Conservation (phyloP, 2,113 vertebrate genomes). For the Serinus canaria region DNA sequence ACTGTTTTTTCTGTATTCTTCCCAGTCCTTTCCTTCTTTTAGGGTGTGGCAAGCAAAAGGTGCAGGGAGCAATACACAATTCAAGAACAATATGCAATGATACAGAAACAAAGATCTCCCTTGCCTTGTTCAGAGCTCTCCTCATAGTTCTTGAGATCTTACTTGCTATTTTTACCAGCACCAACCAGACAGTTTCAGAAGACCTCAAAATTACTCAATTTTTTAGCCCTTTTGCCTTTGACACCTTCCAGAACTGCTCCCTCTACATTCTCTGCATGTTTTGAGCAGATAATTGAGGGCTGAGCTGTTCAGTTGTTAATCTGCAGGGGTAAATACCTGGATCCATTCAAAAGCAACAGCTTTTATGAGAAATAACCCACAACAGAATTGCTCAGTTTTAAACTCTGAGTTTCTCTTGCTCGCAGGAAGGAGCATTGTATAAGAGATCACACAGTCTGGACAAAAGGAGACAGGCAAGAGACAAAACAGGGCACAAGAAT, state of each 20-base stretch:
- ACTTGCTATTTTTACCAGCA: background rate
- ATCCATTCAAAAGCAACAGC: background rate
- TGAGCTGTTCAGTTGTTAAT: background rate
- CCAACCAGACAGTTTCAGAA: background rate
- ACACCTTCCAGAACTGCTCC: background rate
- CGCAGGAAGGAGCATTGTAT: background rate
- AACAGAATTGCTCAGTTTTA: background rate
- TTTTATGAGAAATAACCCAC: background rate
- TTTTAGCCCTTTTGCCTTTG: background rate
- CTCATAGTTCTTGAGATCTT: background rate
- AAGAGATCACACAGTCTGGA: background rate
- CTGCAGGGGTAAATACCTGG: background rate
- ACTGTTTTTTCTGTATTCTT: background rate
- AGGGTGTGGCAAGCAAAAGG: background rate
- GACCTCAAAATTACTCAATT: background rate
- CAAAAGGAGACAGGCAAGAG: background rate
- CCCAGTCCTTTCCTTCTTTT: background rate
- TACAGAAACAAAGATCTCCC: background rate
- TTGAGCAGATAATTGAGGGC: background rate
- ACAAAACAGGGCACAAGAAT: background rate
- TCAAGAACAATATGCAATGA: background rate
- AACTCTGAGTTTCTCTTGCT: background rate
- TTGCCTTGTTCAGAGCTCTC: background rate
- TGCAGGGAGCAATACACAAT: background rate
- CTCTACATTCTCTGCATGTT: background rate